These are phyloP conservation scores for Cantharis rufa DNA, from an alignment of 2,888 invertebrate species.

Conservation along the genomic window DNA sequence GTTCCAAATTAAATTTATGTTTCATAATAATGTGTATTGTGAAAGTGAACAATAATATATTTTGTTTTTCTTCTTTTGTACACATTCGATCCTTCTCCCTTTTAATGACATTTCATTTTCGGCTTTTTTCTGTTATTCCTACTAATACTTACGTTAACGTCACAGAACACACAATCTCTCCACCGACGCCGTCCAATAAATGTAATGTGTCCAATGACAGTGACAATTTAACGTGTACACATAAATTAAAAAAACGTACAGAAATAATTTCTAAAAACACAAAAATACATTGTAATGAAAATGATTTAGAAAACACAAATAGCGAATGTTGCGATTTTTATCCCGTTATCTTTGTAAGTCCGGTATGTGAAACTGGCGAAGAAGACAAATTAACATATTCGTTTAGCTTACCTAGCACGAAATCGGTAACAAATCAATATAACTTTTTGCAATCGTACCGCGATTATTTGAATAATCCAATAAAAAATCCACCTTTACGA, in stretches of 20 bases:
- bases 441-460: conserved; percentile 7
- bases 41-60: conserved; percentile 3
- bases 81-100: conserved; percentile 6
- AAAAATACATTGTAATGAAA: background rate
- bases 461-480: conserved; percentile 5
- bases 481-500: conserved; percentile 33
- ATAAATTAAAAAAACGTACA: background rate
- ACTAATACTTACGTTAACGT: background rate
- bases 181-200: too few species aligned
- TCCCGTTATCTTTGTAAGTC: background rate
- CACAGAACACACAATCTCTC: background rate
- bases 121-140: background rate
- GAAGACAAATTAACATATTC: conserved; percentile 1
- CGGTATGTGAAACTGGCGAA: background rate
- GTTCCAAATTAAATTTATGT: background rate
- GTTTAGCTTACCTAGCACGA: background rate
- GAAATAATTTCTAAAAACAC: background rate
- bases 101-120: conserved; percentile 31
- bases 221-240: background rate
- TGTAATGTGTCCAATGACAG: background rate
- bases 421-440: background rate
- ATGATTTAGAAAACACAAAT: background rate
- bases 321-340: background rate
- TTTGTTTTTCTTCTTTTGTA: conserved; percentile 5
- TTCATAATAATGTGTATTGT: background rate